Percentiles rank a stretch among this genome's conserved stretches.
Evolutionary conservation across 2,113 vertebrate species (phyloP).

Genomic region (Peromyscus californicus): DNA sequence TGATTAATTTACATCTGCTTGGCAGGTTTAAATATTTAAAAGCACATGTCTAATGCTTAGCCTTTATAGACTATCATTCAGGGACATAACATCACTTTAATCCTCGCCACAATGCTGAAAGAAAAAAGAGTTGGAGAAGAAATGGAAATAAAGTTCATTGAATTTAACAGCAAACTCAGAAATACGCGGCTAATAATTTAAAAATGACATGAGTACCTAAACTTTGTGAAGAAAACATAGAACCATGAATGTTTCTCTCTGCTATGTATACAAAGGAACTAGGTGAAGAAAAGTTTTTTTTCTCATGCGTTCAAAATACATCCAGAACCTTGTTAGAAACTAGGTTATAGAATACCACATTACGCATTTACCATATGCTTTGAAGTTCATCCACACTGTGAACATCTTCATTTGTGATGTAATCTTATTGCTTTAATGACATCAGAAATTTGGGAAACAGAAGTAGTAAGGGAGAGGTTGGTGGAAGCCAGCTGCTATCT

Average conservation of each 20-base stretch:
- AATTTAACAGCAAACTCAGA: not conserved
- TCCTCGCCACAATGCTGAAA: not conserved
- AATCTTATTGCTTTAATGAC: slow-evolving; percentile 2
- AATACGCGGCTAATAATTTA: not conserved
- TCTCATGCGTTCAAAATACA: not conserved
- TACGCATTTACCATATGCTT: not conserved
- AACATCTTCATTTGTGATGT: slow-evolving; percentile 13
- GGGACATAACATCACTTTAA: slow-evolving; percentile 25
- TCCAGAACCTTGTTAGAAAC: not conserved
- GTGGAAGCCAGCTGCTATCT: not conserved
- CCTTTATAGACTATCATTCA: not conserved
- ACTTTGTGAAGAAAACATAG: not conserved
- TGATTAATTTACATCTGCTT: not conserved
- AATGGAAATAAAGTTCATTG: not conserved
- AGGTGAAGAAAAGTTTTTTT: not conserved
- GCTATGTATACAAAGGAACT: not conserved
- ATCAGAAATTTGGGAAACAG: not conserved
- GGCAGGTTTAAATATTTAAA: not conserved
- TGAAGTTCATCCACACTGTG: slow-evolving; percentile 11
- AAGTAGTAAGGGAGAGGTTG: not conserved
- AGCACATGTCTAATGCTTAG: not conserved
- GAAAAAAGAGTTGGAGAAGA: slow-evolving; percentile 2
- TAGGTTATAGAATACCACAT: not conserved
- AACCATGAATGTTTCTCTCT: not conserved
- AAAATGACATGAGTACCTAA: not conserved